Conservation (phyloP, 2,113 vertebrate species). For the Mungos mungo region DNA sequence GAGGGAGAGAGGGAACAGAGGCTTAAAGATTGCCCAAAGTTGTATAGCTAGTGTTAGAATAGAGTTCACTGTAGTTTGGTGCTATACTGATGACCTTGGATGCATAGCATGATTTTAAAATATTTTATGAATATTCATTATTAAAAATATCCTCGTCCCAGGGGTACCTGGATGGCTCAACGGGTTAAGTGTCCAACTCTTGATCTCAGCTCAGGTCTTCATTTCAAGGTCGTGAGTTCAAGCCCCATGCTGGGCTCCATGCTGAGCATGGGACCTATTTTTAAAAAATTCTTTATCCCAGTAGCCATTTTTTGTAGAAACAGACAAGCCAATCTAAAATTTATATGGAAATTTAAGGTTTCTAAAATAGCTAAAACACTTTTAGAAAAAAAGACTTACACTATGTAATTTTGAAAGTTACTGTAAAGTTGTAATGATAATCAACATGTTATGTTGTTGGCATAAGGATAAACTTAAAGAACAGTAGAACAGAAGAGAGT, state of each 20-base stretch:
- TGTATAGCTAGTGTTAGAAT: not conserved
- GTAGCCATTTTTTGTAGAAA: conserved; percentile 11
- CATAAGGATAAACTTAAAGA: not conserved
- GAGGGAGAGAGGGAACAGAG: conserved; percentile 34
- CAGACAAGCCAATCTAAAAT: conserved; percentile 15
- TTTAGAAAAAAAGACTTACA: not conserved
- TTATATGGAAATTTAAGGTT: not conserved
- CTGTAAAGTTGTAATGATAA: not conserved
- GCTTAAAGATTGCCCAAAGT: not conserved
- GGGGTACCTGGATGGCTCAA: no score
- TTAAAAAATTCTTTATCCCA: not conserved
- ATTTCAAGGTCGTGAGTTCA: no score
- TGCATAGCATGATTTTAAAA: not conserved
- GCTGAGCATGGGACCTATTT: no score
- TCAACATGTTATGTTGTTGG: not conserved
- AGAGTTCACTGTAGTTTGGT: not conserved
- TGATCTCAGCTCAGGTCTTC: no score
- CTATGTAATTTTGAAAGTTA: conserved; percentile 9
- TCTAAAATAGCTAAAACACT: not conserved
- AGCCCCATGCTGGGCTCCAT: no score
- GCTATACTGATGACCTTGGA: not conserved
- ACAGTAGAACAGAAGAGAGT: not conserved
- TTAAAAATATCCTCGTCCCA: not conserved
- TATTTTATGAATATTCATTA: conserved; percentile 8
- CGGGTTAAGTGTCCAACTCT: no score